Conservation (phyloP, 2,797 vertebrate genomes). For the Hylomyscus alleni region DNA sequence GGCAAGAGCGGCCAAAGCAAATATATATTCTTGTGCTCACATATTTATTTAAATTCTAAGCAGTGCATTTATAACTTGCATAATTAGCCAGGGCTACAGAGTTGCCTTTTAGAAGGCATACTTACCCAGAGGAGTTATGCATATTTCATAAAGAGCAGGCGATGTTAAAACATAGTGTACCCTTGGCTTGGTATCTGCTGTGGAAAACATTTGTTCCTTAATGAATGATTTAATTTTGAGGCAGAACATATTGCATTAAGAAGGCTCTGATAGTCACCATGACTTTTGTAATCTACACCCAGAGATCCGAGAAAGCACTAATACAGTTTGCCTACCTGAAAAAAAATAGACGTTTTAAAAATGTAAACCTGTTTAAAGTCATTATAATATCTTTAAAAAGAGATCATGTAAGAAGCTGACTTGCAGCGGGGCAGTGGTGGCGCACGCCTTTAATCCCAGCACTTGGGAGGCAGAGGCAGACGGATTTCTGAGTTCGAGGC, state of each 20-base stretch:
- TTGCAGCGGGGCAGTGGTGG: no score
- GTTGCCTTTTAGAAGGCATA: slow-evolving; percentile 87
- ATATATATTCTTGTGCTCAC: slow-evolving; percentile 88
- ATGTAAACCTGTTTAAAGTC: slow-evolving; percentile 30
- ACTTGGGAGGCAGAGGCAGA: no score
- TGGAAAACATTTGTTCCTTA: slow-evolving; percentile 67
- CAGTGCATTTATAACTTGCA: slow-evolving; percentile 85
- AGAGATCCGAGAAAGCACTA: slow-evolving; percentile 54
- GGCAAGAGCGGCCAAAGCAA: slow-evolving; percentile 88
- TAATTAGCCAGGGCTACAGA: slow-evolving; percentile 88
- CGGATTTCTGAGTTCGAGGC: no score
- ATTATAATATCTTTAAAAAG: slow-evolving; percentile 29
- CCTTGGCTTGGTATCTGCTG: slow-evolving; percentile 69
- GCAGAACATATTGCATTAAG: slow-evolving; percentile 23
- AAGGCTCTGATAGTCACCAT: slow-evolving; percentile 17
- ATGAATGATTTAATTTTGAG: slow-evolving; percentile 61
- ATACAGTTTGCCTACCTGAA: slow-evolving; percentile 50
- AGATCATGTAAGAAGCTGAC: not conserved
- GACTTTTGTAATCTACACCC: slow-evolving; percentile 47
- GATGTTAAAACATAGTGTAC: slow-evolving; percentile 60
- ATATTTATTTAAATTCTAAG: slow-evolving; percentile 89
- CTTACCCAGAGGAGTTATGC: slow-evolving; percentile 87
- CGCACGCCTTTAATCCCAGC: no score
- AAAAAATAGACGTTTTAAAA: not conserved
- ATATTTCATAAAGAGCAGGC: slow-evolving; percentile 86